A percentile compares a stretch with the other conserved stretches of the same genome.
These are phyloP conservation scores for Denticeps clupeoides DNA, from an alignment of 2,797 vertebrate species.

Conservation along the genomic window DNA sequence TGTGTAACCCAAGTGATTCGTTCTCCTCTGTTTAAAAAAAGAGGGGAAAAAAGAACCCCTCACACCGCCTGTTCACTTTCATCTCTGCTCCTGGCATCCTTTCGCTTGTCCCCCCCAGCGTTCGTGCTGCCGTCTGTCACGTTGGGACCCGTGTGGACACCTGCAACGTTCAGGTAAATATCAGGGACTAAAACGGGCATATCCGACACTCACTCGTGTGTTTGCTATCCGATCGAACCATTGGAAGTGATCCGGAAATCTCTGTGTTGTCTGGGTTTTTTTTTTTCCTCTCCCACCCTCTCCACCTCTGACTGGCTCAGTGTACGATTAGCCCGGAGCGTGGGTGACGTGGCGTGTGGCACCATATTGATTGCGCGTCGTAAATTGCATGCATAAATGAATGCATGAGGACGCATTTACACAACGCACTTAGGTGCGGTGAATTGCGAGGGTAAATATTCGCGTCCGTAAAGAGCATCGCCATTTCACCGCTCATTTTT, in stretches of 20 bases:
- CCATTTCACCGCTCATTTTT: too few species aligned
- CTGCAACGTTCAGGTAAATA: slow-evolving; percentile 63
- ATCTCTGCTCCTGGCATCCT: slow-evolving; percentile 39
- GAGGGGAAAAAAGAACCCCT: slow-evolving; percentile 31
- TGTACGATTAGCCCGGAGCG: slow-evolving; percentile 46
- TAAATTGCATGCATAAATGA: slow-evolving; percentile 64
- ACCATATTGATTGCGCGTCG: slow-evolving; percentile 59
- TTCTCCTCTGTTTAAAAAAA: slow-evolving; percentile 37
- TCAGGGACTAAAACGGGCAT: slow-evolving; percentile 47
- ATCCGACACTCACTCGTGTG: slow-evolving; percentile 40
- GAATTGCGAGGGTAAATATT: slow-evolving; percentile 53
- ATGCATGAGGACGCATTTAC: slow-evolving; percentile 62
- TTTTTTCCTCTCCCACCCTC: slow-evolving; percentile 10
- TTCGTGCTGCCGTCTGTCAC: too few species aligned
- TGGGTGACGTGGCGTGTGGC: slow-evolving; percentile 37
- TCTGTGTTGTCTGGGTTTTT: slow-evolving; percentile 41
- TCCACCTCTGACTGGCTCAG: slow-evolving; percentile 41
- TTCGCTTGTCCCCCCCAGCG: slow-evolving; percentile 37
- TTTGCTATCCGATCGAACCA: slow-evolving; percentile 42
- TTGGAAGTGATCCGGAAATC: too few species aligned
- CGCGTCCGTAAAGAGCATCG: slow-evolving; percentile 60
- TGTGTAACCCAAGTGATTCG: slow-evolving; percentile 47
- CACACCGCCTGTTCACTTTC: slow-evolving; percentile 40
- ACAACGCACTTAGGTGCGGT: slow-evolving; percentile 52
- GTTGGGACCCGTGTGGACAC: too few species aligned